Base-by-base conservation (phyloP, 2,113 vertebrate species). In the Thryonomys swinderianus region DNA sequence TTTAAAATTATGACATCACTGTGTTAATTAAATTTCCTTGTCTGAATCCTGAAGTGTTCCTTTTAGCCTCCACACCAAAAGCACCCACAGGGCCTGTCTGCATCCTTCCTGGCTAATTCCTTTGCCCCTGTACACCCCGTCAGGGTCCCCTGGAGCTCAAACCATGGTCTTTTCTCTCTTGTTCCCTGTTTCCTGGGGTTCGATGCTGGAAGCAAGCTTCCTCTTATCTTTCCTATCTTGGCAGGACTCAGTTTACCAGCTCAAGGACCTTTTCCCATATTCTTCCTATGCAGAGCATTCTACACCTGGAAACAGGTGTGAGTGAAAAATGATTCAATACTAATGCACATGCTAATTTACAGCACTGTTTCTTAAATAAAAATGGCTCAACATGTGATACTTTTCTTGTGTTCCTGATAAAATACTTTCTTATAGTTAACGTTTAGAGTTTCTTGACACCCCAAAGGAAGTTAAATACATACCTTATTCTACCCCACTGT, bases 361-460 rank as follows among this genome's bases (percentile, higher is more conserved):
- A 51, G n/a, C 79, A 88, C 42, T 66, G 23, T 94, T 27, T 92
- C 30, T 66, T 67, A 79, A 91, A 85, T 78, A 59, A 71, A 88
- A 88, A 87, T 18, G 11, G 51, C 80, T 48, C 53, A 66, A 61
- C 89, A 88, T 91, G 12, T 53, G 45, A 91, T 85, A 61, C 7
- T 5, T 84, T 90, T 21, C n/a, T 57, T 61, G 51, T 40, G 30
- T 69, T 45, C 32, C 53, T 94, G 74, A 89, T 40, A 40, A 93
- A 91, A 66, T 93, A 93, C 92, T 51, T 57, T 57, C 55, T 71
- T 74, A 55, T 27, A 4, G 51, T 25, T 87, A 90, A 66, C 53
- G 85, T 61, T 93, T 92, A 91, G 40, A 74, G 45, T 74, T 91
- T 67, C 25, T 84, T 85, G 59, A 66, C 87, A 7, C 45, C 23